Evolutionary conservation across 2,888 invertebrate species (phyloP).

Genomic region (Kuschelorhynchus macadamiae): DNA sequence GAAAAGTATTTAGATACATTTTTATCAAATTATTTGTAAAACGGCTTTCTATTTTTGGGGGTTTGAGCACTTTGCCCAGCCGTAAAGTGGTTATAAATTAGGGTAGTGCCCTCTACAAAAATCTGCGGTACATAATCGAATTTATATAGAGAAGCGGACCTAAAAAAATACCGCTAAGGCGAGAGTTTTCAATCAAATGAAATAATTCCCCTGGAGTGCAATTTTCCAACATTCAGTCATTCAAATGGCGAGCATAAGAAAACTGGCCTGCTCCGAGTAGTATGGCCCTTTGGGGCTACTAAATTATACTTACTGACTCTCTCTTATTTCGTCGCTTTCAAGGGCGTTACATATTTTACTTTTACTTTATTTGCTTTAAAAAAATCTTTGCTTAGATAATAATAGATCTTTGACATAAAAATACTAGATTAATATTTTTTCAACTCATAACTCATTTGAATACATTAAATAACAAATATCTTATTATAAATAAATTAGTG

Average conservation of each 20-base stretch:
- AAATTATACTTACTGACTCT: conserved; percentile 70
- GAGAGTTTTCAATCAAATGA: conserved; percentile 78
- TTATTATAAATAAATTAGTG: too few species aligned
- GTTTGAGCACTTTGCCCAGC: conserved; percentile 17
- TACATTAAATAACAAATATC: too few species aligned
- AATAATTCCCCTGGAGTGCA: conserved; percentile 81
- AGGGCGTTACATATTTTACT: conserved; percentile 51
- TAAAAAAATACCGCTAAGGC: conserved; percentile 67
- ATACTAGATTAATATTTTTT: too few species aligned
- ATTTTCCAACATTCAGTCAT: conserved; percentile 76
- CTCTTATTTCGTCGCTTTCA: conserved; percentile 70
- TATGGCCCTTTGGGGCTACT: conserved; percentile 66
- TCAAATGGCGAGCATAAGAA: conserved; percentile 65
- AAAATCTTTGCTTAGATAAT: too few species aligned
- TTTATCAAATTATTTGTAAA: conserved; percentile 25
- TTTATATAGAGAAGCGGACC: conserved; percentile 67
- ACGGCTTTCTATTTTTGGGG: conserved; percentile 11
- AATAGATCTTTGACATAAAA: too few species aligned
- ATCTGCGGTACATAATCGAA: conserved; percentile 70
- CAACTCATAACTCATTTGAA: too few species aligned
- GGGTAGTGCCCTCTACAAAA: conserved; percentile 62
- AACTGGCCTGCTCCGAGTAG: conserved; percentile 60
- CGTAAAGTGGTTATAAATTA: conserved; percentile 43
- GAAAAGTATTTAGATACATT: conserved; percentile 9
- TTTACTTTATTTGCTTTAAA: conserved; percentile 7